phyloP scores from a whole-genome alignment of 2,888 invertebrate genomes.

The Tachina grossa region DNA sequence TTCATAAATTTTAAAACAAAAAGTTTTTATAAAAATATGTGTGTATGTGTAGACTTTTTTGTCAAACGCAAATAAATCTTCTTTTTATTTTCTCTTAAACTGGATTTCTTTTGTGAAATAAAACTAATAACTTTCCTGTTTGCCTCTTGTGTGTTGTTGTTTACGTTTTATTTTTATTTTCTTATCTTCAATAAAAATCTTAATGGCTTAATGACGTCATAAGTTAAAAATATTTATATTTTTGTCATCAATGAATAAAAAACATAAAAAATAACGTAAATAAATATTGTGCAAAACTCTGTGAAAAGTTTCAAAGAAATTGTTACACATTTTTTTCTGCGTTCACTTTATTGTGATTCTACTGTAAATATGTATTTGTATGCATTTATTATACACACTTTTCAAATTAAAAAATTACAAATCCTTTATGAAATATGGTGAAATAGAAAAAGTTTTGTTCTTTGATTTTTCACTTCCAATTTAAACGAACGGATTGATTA shows the following conservation, averaged over 20 bases:
- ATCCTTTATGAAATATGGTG: not conserved
- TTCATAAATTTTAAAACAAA: slow-evolving; percentile 73
- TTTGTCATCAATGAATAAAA: slow-evolving; percentile 23
- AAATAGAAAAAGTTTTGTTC: not conserved
- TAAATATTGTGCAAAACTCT: slow-evolving; percentile 1
- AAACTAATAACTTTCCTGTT: slow-evolving; percentile 23
- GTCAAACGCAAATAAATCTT: not conserved
- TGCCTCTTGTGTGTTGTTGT: not conserved
- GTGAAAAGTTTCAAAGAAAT: not conserved
- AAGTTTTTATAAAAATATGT: slow-evolving; percentile 28
- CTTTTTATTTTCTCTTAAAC: slow-evolving; percentile 45
- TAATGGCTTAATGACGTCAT: slow-evolving; percentile 45
- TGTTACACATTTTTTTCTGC: not conserved
- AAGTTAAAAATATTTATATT: slow-evolving; percentile 31
- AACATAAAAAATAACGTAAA: not conserved
- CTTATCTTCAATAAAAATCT: slow-evolving; percentile 3
- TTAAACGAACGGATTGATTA: not conserved
- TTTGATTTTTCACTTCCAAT: not conserved
- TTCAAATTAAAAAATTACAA: not conserved
- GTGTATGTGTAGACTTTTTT: not conserved
- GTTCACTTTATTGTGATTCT: not conserved
- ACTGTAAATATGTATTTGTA: not conserved
- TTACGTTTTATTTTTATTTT: not conserved
- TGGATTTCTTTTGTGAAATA: slow-evolving; percentile 29
- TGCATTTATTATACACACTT: not conserved